Base-by-base conservation (phyloP, 2,888 invertebrate genomes). In the Chalcis sispes region DNA sequence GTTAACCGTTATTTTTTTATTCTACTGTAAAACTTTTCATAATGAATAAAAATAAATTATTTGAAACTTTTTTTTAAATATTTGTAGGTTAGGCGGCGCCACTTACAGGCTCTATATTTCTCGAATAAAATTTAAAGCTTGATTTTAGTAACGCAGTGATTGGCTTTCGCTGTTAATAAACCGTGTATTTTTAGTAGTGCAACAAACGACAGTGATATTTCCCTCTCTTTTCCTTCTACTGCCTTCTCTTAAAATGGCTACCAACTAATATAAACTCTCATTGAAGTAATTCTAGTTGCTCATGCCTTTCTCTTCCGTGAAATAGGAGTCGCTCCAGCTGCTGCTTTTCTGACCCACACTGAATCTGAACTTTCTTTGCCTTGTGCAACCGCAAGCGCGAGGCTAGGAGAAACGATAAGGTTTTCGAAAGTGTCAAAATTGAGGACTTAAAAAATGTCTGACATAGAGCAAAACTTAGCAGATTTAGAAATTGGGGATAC, bases 401-500 rank as follows among this genome's bases (percentile, higher is more conserved):
- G 64, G 56, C 56, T 18, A 56, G 7, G 59, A 27, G 46, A 27
- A 27, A 29, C 59, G 58, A 54, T 65, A 56, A 62, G 25, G 23
- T 27, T 56, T 23, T 18, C 40, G 13, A 40, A 25, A 65, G 65
- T 75, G 40, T 61, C 59, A 66, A 71, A 70, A 48, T 64, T 32
- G 40, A 40, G 36, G 48, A 32, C 10, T 18, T n/a, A 18, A 40
- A 72, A 10, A 1, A 77, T 79, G 79, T 77, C 79, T 40, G 82
- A 84, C 54, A 80, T 87, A 8, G 80, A 84, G 46, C 77, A 85
- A 18, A 82, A 85, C 36, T 80, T 86, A 42, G 82, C 85, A 1
- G 85, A 87, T 0, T 77, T 86, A 77, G 83, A 83, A 25, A 75
- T 86, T 54, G 84, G 87, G 40, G 91, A 91, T 79, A 84, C 89